Conservation (phyloP, 2,797 vertebrate species). For the Adelosebastes latens region DNA sequence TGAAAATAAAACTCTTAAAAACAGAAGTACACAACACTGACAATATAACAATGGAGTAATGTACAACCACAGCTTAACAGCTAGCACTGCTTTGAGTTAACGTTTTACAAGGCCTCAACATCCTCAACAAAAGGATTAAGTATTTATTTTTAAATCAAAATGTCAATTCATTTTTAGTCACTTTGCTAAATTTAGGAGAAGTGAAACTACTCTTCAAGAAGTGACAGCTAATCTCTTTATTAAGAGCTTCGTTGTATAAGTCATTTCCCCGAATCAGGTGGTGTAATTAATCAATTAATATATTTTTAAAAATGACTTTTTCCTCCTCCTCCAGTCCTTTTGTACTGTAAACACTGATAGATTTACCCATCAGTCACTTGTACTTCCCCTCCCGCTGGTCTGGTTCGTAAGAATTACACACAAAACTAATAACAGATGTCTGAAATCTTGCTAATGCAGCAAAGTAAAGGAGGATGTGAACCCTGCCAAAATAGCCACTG, state of each 20-base stretch:
- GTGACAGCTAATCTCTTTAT: background rate
- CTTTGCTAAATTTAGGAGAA: background rate
- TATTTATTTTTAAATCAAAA: background rate
- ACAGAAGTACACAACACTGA: background rate
- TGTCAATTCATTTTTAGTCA: background rate
- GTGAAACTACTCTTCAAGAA: slow-evolving; percentile 1
- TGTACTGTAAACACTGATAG: background rate
- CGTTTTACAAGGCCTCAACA: background rate
- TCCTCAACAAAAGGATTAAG: background rate
- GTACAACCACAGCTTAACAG: background rate
- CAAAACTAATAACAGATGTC: background rate
- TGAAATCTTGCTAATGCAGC: background rate
- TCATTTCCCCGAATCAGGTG: background rate
- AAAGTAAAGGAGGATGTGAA: slow-evolving; percentile 15
- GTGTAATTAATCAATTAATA: background rate
- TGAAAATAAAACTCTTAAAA: background rate
- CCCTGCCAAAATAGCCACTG: background rate
- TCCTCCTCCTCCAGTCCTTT: background rate
- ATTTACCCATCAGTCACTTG: background rate
- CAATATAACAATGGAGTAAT: background rate
- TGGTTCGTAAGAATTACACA: slow-evolving; percentile 16
- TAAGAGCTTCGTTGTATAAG: background rate
- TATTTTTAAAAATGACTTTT: background rate
- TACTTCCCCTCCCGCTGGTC: background rate
- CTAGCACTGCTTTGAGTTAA: background rate